Evolutionary conservation across 2,888 invertebrate genomes (phyloP).

Genomic region (Drosophila rellima): DNA sequence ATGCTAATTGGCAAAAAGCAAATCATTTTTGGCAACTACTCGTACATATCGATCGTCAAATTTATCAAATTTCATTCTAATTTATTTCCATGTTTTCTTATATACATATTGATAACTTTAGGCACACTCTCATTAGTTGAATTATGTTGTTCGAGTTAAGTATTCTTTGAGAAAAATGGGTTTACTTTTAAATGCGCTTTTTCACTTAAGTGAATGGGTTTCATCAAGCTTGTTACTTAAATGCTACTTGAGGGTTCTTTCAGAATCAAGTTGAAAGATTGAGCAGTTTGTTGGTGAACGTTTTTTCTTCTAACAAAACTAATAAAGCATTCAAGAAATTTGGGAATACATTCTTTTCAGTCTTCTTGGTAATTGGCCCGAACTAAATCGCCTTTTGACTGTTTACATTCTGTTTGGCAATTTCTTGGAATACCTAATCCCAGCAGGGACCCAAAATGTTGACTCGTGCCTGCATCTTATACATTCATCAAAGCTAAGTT

Average conservation of each 20-base stretch:
- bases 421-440: slow-evolving; percentile 11
- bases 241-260: background rate
- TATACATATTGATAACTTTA: background rate
- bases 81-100: background rate
- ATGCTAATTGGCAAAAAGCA: slow-evolving; percentile 50
- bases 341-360: background rate
- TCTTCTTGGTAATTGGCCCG: background rate
- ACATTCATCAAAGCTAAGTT: slow-evolving; percentile 1
- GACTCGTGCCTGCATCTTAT: background rate
- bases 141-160: background rate
- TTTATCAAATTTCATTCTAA: background rate
- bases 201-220: slow-evolving; percentile 15
- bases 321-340: slow-evolving; percentile 1
- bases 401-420: slow-evolving; percentile 5
- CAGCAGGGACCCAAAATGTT: background rate
- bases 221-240: slow-evolving; percentile 17
- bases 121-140: background rate
- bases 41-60: background rate
- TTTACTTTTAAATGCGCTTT: background rate
- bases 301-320: background rate
- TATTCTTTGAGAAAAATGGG: background rate
- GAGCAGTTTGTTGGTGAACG: background rate
- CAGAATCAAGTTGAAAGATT: background rate
- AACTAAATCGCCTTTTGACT: slow-evolving; percentile 5
- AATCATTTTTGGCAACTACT: slow-evolving; percentile 3